Evolutionary conservation across 2,888 invertebrate genomes (phyloP).

Genomic region (Drosophila limbata): DNA sequence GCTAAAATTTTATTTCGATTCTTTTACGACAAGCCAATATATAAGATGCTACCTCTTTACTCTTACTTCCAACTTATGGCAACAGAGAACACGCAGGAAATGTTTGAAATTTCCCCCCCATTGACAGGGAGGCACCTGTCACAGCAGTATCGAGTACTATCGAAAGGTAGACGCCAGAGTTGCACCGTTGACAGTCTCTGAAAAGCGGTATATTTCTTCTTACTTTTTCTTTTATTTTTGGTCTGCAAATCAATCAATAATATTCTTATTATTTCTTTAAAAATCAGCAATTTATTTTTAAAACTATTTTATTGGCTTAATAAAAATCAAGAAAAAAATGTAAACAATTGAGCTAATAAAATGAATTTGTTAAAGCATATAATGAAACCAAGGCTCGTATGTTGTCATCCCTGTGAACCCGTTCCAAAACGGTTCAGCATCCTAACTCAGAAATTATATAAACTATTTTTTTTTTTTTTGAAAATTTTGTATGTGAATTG

Average conservation of each 20-base stretch:
- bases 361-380: too few relatives aligned
- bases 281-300: background rate
- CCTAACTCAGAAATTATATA: background rate
- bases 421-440: background rate
- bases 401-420: too few relatives aligned
- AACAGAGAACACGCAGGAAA: conserved; percentile 34
- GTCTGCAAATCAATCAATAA: background rate
- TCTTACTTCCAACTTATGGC: too few relatives aligned
- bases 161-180: background rate
- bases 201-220: background rate
- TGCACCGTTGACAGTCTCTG: conserved; percentile 35
- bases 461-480: background rate
- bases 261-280: background rate
- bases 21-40: conserved; percentile 14
- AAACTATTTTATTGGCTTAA: background rate
- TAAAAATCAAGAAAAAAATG: background rate
- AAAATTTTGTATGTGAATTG: background rate
- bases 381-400: too few relatives aligned
- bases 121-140: conserved; percentile 43
- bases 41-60: conserved; percentile 28
- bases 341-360: background rate
- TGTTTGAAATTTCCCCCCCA: conserved; percentile 36
- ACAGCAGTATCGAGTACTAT: conserved; percentile 16
- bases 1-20: conserved; percentile 47
- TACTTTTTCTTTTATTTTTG: background rate